phyloP scores from a whole-genome alignment of 2,888 invertebrate species.

The Nesidiocoris tenuis region DNA sequence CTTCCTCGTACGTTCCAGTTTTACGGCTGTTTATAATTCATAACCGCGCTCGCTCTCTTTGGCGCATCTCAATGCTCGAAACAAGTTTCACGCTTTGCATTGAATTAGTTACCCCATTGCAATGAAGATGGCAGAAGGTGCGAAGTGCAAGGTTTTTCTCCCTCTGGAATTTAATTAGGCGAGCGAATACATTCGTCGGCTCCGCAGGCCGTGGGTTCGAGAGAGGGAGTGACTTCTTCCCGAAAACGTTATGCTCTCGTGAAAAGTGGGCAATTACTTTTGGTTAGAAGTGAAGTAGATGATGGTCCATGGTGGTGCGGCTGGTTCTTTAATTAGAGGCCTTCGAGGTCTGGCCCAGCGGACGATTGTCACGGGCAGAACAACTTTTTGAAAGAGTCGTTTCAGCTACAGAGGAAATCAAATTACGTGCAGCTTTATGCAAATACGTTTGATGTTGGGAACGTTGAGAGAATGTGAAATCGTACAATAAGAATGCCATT shows the following conservation, averaged over 20 bases:
- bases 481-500: neutral
- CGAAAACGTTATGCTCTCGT: constrained; percentile 28
- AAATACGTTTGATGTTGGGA: constrained; percentile 23
- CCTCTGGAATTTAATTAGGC: constrained; percentile 30
- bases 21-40: constrained; percentile 5
- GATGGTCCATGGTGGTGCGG: neutral
- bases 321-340: constrained; percentile 21
- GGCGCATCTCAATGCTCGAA: constrained; percentile 9
- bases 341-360: constrained; percentile 8
- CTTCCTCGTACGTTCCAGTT: neutral
- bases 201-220: neutral
- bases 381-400: constrained; percentile 28
- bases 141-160: constrained; percentile 2
- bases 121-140: constrained; percentile 9
- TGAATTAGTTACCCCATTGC: constrained; percentile 15
- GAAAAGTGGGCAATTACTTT: constrained; percentile 38
- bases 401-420: constrained; percentile 13
- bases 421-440: constrained; percentile 16
- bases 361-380: constrained; percentile 24
- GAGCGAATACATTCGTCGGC: constrained; percentile 25
- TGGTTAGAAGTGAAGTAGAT: neutral
- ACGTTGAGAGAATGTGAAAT: neutral
- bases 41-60: constrained; percentile 5
- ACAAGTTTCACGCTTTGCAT: constrained; percentile 31
- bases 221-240: neutral